Evolutionary conservation across 2,113 vertebrate species (phyloP).

Genomic region (Actenoides hombroni): DNA sequence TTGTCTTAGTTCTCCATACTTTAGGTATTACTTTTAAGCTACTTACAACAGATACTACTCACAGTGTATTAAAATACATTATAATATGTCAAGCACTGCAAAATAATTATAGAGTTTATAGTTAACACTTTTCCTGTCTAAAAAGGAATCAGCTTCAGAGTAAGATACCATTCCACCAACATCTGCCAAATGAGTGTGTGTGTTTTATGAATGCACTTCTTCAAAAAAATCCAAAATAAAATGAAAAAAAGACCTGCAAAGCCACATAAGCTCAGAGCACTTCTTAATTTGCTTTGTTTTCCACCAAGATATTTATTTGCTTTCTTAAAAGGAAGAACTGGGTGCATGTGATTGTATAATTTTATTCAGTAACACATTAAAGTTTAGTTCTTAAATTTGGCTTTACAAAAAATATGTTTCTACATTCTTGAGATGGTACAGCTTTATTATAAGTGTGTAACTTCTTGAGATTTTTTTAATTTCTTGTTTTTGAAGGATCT

Average conservation of each 20-base stretch:
- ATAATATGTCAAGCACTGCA: background rate
- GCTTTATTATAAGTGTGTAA: background rate
- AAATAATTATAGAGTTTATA: background rate
- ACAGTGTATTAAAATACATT: background rate
- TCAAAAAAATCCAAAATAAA: too few species aligned
- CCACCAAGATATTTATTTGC: background rate
- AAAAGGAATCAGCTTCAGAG: background rate
- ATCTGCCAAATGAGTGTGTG: background rate
- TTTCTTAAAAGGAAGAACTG: background rate
- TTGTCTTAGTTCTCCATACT: background rate
- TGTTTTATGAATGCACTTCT: background rate
- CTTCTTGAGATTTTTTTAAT: background rate
- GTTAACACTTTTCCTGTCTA: background rate
- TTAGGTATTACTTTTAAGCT: background rate
- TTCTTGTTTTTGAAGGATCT: background rate
- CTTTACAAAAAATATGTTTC: background rate
- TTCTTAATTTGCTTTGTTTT: background rate
- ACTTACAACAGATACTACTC: background rate
- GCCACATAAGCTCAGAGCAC: background rate
- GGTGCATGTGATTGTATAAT: background rate
- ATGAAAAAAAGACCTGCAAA: background rate
- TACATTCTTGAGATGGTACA: background rate
- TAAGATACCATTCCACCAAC: background rate
- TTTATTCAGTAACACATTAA: background rate
- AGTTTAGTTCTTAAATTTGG: background rate